Conservation (phyloP, 2,888 invertebrate species). For the Pristionchus entomophagus region DNA sequence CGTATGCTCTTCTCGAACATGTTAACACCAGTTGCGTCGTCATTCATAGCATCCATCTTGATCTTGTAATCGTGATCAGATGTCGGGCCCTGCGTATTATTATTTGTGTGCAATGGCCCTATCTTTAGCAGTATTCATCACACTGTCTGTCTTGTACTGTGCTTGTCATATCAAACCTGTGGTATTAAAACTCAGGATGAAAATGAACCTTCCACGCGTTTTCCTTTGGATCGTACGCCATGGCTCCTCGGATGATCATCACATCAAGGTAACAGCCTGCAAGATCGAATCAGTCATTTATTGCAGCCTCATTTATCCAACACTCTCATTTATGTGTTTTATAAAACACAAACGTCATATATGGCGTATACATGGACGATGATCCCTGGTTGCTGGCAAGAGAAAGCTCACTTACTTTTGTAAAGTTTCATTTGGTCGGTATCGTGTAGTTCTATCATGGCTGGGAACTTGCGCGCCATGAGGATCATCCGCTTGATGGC, state of each 20-base stretch:
- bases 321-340: no score
- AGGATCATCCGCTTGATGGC: constrained; percentile 86
- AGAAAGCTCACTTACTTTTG: constrained; percentile 83
- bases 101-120: background rate
- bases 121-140: background rate
- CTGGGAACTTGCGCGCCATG: constrained; percentile 81
- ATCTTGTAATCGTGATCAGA: constrained; percentile 71
- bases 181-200: background rate
- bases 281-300: constrained; percentile 17
- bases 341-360: no score
- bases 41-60: constrained; percentile 47
- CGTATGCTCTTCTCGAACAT: constrained; percentile 49
- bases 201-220: constrained; percentile 86
- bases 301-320: no score
- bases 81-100: constrained; percentile 74
- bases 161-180: background rate
- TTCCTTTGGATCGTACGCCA: constrained; percentile 89
- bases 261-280: constrained; percentile 89
- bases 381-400: background rate
- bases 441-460: constrained; percentile 93
- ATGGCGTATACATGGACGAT: no score
- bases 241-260: constrained; percentile 92
- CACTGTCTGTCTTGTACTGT: no score
- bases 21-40: background rate
- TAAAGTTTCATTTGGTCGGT: constrained; percentile 90